Conservation (phyloP, 2,888 invertebrate genomes). For the Plebejus argus region DNA sequence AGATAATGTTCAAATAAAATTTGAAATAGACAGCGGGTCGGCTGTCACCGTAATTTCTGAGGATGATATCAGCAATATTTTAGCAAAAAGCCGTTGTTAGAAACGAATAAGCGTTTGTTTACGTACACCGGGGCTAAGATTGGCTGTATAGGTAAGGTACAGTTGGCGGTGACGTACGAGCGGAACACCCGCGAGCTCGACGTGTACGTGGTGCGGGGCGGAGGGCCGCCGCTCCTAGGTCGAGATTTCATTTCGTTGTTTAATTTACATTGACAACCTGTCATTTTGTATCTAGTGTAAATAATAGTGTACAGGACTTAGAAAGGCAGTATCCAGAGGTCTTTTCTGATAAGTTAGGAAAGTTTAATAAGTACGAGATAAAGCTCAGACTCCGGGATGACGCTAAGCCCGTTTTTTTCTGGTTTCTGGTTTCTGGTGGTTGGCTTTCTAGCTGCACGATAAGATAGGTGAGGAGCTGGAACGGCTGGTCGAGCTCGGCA, state of each 20-base stretch:
- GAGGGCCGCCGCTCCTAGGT: constrained; percentile 35
- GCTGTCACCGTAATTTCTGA: too few relatives aligned
- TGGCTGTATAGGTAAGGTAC: constrained; percentile 10
- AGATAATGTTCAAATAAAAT: too few relatives aligned
- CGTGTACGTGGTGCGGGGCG: constrained; percentile 32
- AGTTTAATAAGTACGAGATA: constrained; percentile 34
- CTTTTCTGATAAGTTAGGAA: not conserved
- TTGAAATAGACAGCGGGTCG: too few relatives aligned
- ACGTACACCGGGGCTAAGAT: constrained; percentile 33
- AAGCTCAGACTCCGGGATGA: constrained; percentile 39
- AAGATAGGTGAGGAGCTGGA: constrained; percentile 38
- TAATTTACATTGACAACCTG: constrained; percentile 20
- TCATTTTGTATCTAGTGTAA: constrained; percentile 18
- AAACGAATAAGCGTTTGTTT: too few relatives aligned
- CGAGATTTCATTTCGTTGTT: constrained; percentile 34
- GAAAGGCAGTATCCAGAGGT: not conserved
- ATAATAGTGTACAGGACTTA: not conserved
- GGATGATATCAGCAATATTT: too few relatives aligned
- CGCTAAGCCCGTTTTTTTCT: constrained; percentile 41
- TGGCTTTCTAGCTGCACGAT: constrained; percentile 36
- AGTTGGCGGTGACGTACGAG: constrained; percentile 25
- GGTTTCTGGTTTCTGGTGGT: too few relatives aligned
- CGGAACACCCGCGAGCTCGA: not conserved
- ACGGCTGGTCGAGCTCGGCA: constrained; percentile 33
- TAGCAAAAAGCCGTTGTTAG: too few relatives aligned